A percentile compares a stretch with the other conserved stretches of the same genome.
Conservation (phyloP, 2,888 invertebrate genomes). For the Xylota segnis region DNA sequence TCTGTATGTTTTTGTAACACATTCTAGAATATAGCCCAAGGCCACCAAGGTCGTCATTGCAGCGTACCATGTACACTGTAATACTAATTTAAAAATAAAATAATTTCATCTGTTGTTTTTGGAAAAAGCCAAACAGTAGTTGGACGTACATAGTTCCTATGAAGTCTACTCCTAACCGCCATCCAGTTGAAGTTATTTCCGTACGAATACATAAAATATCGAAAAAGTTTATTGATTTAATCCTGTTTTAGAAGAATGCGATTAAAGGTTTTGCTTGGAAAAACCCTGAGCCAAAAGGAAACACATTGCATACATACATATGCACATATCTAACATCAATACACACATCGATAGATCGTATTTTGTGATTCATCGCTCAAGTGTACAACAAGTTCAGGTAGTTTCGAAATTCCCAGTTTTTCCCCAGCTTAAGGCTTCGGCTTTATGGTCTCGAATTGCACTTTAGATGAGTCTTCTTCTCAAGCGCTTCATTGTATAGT, state of each 20-base stretch:
- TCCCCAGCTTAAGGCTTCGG: constrained; percentile 63
- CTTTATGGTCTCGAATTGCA: constrained; percentile 70
- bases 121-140: constrained; percentile 32
- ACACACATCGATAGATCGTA: constrained; percentile 33
- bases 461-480: constrained; percentile 45
- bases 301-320: constrained; percentile 13
- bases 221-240: constrained; percentile 41
- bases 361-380: constrained; percentile 74
- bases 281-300: constrained; percentile 12
- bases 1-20: not conserved
- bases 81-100: constrained; percentile 31
- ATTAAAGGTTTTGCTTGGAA: constrained; percentile 5
- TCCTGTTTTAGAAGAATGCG: not conserved
- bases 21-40: constrained; percentile 41
- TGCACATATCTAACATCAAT: constrained; percentile 4
- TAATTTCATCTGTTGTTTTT: not conserved
- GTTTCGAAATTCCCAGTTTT: constrained; percentile 47
- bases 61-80: not conserved
- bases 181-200: too few relatives aligned
- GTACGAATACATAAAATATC: not conserved
- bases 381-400: constrained; percentile 73
- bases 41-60: constrained; percentile 57
- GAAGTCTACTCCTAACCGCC: constrained; percentile 50
- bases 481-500: constrained; percentile 40
- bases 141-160: not conserved